phyloP scores from a whole-genome alignment of 2,888 invertebrate species.

The Andricus curvator region DNA sequence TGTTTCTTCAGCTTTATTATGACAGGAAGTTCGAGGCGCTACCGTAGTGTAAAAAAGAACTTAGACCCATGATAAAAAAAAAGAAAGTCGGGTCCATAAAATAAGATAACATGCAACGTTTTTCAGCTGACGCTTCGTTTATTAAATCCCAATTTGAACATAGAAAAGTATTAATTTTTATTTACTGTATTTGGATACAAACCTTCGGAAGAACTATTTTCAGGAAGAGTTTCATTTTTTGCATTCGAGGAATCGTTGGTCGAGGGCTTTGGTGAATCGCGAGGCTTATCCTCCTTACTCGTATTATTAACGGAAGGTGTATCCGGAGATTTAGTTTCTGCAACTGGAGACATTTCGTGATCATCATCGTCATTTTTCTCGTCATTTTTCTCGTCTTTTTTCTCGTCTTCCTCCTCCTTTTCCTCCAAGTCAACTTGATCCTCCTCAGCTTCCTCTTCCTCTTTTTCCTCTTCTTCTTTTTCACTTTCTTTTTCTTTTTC shows the following conservation, averaged over 20 bases:
- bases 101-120: no score
- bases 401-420: slow-evolving; percentile 13
- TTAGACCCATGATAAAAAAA: no score
- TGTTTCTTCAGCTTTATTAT: no score
- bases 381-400: slow-evolving; percentile 15
- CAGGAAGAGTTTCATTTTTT: background rate
- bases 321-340: background rate
- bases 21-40: no score
- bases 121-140: background rate
- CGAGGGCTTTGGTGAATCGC: background rate
- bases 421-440: slow-evolving; percentile 42
- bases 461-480: slow-evolving; percentile 7
- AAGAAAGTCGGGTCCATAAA: no score
- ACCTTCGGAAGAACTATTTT: slow-evolving; percentile 4
- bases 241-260: background rate
- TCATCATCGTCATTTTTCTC: slow-evolving; percentile 16
- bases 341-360: background rate
- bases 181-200: background rate
- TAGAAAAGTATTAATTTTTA: background rate
- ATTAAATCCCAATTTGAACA: background rate
- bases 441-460: slow-evolving; percentile 40
- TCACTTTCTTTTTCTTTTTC: background rate
- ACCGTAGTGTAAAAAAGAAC: no score
- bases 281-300: background rate
- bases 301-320: background rate